Conservation (phyloP, 2,797 vertebrate genomes). For the Naso thynnoides region DNA sequence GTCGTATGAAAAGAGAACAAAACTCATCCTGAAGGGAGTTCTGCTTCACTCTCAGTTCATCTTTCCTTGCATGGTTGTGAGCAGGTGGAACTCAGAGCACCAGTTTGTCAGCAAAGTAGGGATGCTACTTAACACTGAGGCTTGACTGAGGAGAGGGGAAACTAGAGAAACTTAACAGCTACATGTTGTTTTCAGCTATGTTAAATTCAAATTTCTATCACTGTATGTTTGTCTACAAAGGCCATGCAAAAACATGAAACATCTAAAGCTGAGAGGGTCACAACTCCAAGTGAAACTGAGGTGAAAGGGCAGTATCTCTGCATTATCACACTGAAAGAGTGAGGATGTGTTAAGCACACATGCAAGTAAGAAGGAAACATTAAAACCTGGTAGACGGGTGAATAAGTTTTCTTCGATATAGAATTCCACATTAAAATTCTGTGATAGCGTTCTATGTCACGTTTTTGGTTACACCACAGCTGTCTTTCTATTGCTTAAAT, state of each 20-base stretch:
- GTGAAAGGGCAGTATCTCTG: constrained; percentile 52
- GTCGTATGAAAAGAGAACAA: constrained; percentile 28
- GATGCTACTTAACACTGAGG: constrained; percentile 55
- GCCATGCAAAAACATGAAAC: constrained; percentile 72
- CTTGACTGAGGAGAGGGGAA: constrained; percentile 19
- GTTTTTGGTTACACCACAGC: constrained; percentile 46
- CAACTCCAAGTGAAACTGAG: constrained; percentile 38
- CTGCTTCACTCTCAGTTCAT: not conserved
- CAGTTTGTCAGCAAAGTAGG: constrained; percentile 42
- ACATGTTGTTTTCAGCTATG: constrained; percentile 57
- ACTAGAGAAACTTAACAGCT: constrained; percentile 50
- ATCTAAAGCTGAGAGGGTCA: constrained; percentile 37
- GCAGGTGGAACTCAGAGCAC: constrained; percentile 57
- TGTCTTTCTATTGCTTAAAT: constrained; percentile 68
- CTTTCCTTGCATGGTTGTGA: constrained; percentile 39
- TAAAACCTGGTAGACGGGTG: constrained; percentile 4
- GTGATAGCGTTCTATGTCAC: constrained; percentile 26
- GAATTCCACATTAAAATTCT: constrained; percentile 35
- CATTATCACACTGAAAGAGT: constrained; percentile 43
- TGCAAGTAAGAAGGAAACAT: constrained; percentile 39
- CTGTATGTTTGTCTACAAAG: constrained; percentile 44
- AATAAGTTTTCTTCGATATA: not conserved
- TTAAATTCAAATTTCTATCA: constrained; percentile 23
- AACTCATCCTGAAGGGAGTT: constrained; percentile 10
- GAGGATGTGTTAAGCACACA: constrained; percentile 31